phyloP scores from a whole-genome alignment of 1,140 invertebrate species.

The Diachasma alloeum region DNA sequence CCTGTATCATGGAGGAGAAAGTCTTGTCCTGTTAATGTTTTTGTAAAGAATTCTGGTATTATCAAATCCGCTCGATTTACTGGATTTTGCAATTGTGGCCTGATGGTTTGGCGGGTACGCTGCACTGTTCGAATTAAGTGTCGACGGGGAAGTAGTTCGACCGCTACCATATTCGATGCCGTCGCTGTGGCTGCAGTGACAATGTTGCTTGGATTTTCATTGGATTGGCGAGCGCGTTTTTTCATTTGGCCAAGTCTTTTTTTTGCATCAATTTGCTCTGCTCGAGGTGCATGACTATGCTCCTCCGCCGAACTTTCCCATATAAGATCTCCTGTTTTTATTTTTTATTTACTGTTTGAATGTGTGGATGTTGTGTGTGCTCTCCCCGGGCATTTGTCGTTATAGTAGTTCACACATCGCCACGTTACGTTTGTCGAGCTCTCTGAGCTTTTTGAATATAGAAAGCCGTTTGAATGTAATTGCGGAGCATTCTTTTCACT shows the following conservation, averaged over 20 bases:
- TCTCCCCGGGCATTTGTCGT: background rate
- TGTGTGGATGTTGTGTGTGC: background rate
- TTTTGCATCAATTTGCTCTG: background rate
- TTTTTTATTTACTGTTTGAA: no score
- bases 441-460: background rate
- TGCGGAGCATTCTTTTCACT: no score
- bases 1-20: conserved; percentile 15
- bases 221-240: background rate
- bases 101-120: background rate
- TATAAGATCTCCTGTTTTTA: background rate
- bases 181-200: background rate
- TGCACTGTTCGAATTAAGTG: background rate
- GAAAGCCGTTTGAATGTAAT: background rate
- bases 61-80: no score
- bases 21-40: background rate
- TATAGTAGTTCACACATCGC: background rate
- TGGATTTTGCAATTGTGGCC: background rate
- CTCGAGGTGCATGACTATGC: background rate
- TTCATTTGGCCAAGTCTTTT: background rate
- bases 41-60: background rate
- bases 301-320: background rate
- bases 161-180: background rate
- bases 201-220: background rate
- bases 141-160: background rate
- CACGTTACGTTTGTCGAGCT: background rate